Evolutionary conservation across 2,888 invertebrate genomes (phyloP), one percentile per base, ranked within the genome.

Genomic region (Tupiocoris notatus): DNA sequence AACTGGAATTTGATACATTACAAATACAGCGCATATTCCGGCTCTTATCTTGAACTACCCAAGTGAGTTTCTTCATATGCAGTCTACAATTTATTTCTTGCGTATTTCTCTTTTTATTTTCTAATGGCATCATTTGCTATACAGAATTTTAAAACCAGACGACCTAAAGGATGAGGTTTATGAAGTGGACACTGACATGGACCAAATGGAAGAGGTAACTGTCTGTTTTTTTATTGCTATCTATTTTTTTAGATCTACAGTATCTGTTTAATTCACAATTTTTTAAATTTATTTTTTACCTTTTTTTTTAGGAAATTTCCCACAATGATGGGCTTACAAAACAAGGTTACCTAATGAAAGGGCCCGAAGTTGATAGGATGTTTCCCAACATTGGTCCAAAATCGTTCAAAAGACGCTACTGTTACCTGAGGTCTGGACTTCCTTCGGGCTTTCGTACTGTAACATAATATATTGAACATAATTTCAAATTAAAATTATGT

Each of bases 301-400:
- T 57, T 61, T 64, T 59, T n/a, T 59, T 23, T 18, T 7, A 65
- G 68, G 68, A 68, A 58, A 57, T 24, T 25, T 22, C 56, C 18
- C 64, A 65, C 23, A 65, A 23, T 80, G 91, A 92, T 83, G 88
- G 90, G 77, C 92, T 95, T 79, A 92, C 94, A 67, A 96, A 95
- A 85, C 92, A 95, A 84, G 96, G 96, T 0, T 95, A 92, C 86
- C 86, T 96, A 81, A 88, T 94, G 85, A 96, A 95, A 85, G 96
- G 96, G 62, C 95, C 96, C 6, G 96, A 96, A 85, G 91, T 93
- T 78, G 96, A 96, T 84, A 89, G 94, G 80, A 93, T 95, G 87
- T 95, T 96, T 85, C 91, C 92, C 79, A 93, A 95, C 84, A 92
- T 96, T 81, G 94, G 93, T 79, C 94, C 95, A 21, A 95, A 95